These are phyloP conservation scores for Orchestia grillus DNA, from an alignment of 1,140 invertebrate genomes.

Conservation along the genomic window DNA sequence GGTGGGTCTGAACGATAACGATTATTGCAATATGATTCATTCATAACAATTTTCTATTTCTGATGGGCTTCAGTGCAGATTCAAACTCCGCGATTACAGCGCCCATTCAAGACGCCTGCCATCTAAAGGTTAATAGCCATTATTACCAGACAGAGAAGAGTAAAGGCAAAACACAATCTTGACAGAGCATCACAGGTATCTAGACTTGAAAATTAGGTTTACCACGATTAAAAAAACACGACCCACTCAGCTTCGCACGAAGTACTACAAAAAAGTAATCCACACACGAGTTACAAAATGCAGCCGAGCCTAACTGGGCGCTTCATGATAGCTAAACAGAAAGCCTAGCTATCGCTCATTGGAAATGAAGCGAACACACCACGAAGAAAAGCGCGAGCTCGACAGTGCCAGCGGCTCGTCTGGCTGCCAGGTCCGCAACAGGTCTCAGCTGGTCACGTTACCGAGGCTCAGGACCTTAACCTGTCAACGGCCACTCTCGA, in stretches of 20 bases:
- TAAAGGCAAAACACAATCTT: neutral
- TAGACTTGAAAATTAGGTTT: neutral
- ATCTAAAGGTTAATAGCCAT: neutral
- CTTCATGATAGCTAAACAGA: neutral
- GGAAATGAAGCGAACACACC: neutral
- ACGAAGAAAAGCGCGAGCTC: neutral
- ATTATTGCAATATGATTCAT: neutral
- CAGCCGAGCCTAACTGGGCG: neutral
- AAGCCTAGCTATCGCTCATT: neutral
- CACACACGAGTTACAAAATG: neutral
- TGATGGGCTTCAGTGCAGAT: neutral
- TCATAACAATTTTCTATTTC: neutral
- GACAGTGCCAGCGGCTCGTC: too few species aligned
- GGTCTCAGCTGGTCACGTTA: too few species aligned
- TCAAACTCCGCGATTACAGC: neutral
- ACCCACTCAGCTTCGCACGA: neutral
- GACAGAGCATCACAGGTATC: neutral
- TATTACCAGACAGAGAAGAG: neutral
- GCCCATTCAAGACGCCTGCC: neutral
- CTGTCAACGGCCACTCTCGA: too few species aligned
- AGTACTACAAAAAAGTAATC: neutral
- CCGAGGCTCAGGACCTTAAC: too few species aligned
- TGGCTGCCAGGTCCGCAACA: too few species aligned
- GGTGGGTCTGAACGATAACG: neutral
- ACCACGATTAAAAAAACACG: neutral